Evolutionary conservation across 2,113 vertebrate genomes (phyloP).

Genomic region (Oenanthe melanoleuca): DNA sequence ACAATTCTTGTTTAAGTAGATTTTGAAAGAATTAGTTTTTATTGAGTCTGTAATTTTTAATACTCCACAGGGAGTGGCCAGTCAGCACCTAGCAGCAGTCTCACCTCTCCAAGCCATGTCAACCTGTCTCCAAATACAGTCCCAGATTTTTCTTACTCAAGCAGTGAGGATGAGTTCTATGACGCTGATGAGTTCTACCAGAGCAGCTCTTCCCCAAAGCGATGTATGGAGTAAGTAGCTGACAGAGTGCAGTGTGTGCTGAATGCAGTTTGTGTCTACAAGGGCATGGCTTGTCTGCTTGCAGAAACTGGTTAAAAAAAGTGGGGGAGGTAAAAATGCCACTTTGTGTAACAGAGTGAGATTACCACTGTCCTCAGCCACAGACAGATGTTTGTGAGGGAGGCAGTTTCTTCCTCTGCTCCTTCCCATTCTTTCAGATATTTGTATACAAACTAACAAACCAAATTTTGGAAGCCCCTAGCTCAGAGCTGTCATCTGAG

Average conservation of each 20-base stretch:
- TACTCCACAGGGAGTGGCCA: constrained; percentile 86
- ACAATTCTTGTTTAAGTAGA: not conserved
- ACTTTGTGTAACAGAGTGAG: not conserved
- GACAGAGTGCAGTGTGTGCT: not conserved
- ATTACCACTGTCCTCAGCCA: not conserved
- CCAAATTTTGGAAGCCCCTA: not conserved
- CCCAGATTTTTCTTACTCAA: constrained; percentile 98
- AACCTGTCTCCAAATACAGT: constrained; percentile 93
- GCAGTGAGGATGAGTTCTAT: constrained; percentile 99
- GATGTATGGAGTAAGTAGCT: constrained; percentile 88
- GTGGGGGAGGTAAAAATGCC: not conserved
- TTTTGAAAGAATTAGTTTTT: not conserved
- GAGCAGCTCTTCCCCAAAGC: constrained; percentile 92
- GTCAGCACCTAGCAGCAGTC: constrained; percentile 92
- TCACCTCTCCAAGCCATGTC: constrained; percentile 91
- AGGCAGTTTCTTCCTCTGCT: not conserved
- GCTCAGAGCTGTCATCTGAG: not conserved
- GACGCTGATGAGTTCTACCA: constrained; percentile 98
- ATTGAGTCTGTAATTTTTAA: not conserved
- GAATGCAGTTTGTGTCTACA: not conserved
- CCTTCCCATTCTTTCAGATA: not conserved
- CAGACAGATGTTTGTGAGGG: not conserved
- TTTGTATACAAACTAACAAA: not conserved
- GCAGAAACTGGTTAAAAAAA: not conserved
- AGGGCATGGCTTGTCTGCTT: not conserved